Evolutionary conservation across 2,113 vertebrate genomes (phyloP), one percentile per base, ranked within the genome.

Genomic region (Urocitellus parryii): DNA sequence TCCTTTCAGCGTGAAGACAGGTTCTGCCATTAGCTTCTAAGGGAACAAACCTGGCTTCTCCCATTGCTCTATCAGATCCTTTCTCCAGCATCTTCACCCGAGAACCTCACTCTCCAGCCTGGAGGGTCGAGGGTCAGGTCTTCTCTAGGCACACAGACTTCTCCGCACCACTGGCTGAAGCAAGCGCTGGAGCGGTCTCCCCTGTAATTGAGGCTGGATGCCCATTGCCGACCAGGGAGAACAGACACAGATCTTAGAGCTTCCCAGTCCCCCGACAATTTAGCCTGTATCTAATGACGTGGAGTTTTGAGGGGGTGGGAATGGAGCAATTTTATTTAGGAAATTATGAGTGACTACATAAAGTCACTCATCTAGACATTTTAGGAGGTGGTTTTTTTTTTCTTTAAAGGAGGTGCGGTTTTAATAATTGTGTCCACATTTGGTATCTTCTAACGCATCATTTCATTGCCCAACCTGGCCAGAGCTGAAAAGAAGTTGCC

Each of bases 51-150:
- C 27, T 1, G 13, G 45, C 11, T 8, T 84, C 84, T 80, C 37
- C 11, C 51, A n/a, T 37, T 37, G 24, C 18, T 80, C 45, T 76
- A 22, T 22, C 0, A 0, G 27, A 18, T 42, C 16, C 10, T 25
- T 27, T 89, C 56, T 78, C 61, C 48, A 80, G 39, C 14, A 27
- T 95, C 65, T 65, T 70, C 72, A 45, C 51, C 2, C 4, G 9
- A 27, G 9, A 18, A 16, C 37, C 18, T 65, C 48, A 3, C 3
- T 78, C 4, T 87, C 81, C 17, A 61, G 70, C 51, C 48, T 4
- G 1, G 12, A 68, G 79, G 82, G 89, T 93, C 79, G 94, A 91
- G 96, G 89, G 79, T 97, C 82, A 97, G 91, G 45, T 10, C 32
- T 95, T 92, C 70, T 39, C 27, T 53, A 14, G 85, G n/a, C 16